phyloP scores from a whole-genome alignment of 1,140 invertebrate species.

The Uloborus diversus region DNA sequence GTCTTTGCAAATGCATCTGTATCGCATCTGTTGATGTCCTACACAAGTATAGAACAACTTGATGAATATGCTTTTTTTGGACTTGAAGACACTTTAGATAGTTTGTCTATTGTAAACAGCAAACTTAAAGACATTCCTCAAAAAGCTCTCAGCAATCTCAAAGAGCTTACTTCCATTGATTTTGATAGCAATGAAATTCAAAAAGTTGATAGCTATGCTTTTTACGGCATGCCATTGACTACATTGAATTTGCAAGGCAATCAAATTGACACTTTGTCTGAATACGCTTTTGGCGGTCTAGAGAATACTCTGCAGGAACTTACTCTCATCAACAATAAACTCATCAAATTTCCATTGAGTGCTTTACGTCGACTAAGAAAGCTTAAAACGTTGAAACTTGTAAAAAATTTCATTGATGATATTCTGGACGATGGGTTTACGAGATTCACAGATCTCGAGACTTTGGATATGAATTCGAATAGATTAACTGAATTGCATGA shows the following conservation, averaged over 20 bases:
- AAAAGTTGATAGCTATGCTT: conserved; percentile 83
- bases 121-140: conserved; percentile 82
- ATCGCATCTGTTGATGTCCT: conserved; percentile 78
- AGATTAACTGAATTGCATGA: conserved; percentile 78
- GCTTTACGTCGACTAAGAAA: conserved; percentile 78
- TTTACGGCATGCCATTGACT: conserved; percentile 81
- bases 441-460: conserved; percentile 75
- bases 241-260: conserved; percentile 87
- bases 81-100: conserved; percentile 79
- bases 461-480: conserved; percentile 87
- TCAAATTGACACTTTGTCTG: conserved; percentile 72
- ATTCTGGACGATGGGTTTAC: conserved; percentile 77
- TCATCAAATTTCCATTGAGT: conserved; percentile 81
- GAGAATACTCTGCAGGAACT: conserved; percentile 82
- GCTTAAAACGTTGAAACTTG: conserved; percentile 77
- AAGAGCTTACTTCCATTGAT: conserved; percentile 78
- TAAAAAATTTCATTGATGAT: conserved; percentile 81
- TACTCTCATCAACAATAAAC: conserved; percentile 85
- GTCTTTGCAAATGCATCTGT: conserved; percentile 77
- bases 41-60: conserved; percentile 78
- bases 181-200: conserved; percentile 85
- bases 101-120: conserved; percentile 80
- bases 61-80: conserved; percentile 77
- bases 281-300: conserved; percentile 83
- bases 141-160: conserved; percentile 77